Base-by-base conservation (phyloP, 2,888 invertebrate species). In the Tenthredo mesomela region DNA sequence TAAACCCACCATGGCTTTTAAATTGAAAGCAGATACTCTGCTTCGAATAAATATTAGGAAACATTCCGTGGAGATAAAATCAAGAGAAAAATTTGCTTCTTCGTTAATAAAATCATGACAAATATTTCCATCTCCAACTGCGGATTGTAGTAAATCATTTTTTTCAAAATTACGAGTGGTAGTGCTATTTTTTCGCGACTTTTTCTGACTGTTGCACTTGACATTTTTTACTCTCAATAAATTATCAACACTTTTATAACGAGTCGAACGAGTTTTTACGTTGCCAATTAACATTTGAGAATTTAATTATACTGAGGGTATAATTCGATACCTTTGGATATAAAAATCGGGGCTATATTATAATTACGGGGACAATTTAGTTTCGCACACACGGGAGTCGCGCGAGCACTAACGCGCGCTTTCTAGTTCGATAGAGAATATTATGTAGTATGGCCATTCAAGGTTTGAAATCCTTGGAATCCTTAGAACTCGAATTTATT, bases 401-500 rank as follows among this genome's bases (percentile, higher is more conserved):
- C 77, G 50, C 15, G 77, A 50, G 33, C 77, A 50, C 50, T 29
- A 47, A 47, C 54, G 50, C 77, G 77, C 33, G 50, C 29, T 54
- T 77, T 47, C n/a, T n/a, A 7, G 50, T 29, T 54, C 77, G 50
- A 54, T 29, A 12, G 29, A 33, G 77, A 77, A 77, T 54, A 77
- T 50, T 50, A 54, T 18, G 50, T 47, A 29, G 61, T 21, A n/a
- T 77, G n/a, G 18, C 25, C 21, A 29, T 73, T 73, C 73, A 47
- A 77, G 37, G 58, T 61, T 61, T 58, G 61, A 80, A 58, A 80
- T 80, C 61, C 37, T 82, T 29, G 50, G 82, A 82, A 82, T 82
- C 82, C 82, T 15, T 82, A 82, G 43, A 67, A 65, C 43, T 82
- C 54, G 43, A 50, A 82, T 82, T 82, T 67, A 82, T 82, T 82